Evolutionary conservation across 1,140 invertebrate genomes (phyloP).

Genomic region (Atta cephalotes): DNA sequence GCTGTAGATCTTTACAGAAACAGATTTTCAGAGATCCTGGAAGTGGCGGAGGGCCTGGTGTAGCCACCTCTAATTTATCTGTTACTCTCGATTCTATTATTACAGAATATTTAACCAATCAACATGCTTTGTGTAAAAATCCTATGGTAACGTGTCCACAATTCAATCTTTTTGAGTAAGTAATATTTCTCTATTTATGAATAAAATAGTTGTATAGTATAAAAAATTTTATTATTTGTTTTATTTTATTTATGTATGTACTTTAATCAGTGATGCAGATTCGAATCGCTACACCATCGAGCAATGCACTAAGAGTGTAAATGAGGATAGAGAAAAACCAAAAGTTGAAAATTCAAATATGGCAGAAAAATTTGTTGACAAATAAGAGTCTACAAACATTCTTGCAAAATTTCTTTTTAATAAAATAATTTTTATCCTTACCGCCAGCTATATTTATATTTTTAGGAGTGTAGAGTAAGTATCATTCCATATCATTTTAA

Average conservation of each 20-base stretch:
- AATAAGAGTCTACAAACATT: too few species aligned
- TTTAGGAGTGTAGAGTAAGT: too few species aligned
- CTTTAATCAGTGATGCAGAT: too few species aligned
- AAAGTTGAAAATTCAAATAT: too few species aligned
- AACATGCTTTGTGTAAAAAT: conserved; percentile 97
- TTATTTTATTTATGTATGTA: conserved; percentile 5
- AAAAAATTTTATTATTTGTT: conserved; percentile 20
- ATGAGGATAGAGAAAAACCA: too few species aligned
- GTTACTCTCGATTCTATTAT: conserved; percentile 96
- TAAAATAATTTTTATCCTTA: too few species aligned
- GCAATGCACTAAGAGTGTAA: too few species aligned
- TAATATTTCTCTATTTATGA: conserved; percentile 69
- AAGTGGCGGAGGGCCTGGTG: conserved; percentile 73
- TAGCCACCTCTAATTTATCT: conserved; percentile 81
- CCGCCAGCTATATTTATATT: too few species aligned
- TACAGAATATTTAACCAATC: conserved; percentile 97
- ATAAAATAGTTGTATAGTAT: background rate
- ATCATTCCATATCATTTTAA: too few species aligned
- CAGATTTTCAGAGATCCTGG: conserved; percentile 86
- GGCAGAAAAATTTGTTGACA: too few species aligned
- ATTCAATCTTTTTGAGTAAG: conserved; percentile 94
- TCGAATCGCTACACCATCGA: too few species aligned
- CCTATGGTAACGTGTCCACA: conserved; percentile 96
- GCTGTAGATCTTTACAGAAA: conserved; percentile 89
- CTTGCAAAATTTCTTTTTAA: too few species aligned